Evolutionary conservation across 2,888 invertebrate genomes (phyloP), one percentile per base, ranked within the genome.

Genomic region (Agapetus fuscipes): DNA sequence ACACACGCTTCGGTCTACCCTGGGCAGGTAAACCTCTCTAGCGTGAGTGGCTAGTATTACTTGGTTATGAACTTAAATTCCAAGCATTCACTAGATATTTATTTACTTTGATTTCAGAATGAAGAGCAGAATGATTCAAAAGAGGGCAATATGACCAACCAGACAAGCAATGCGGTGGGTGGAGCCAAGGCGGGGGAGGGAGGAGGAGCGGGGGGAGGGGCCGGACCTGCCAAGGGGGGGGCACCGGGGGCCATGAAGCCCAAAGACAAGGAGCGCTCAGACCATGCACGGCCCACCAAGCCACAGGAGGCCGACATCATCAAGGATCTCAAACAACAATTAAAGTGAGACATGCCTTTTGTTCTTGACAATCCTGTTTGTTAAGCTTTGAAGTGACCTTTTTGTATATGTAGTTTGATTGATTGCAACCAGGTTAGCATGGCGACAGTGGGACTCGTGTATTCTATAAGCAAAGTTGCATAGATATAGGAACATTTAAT

Each of bases 241-340:
- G 41, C 41, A 33, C 39, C 35, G 9, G 15, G 15, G 5, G 9
- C 14, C 16, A 12, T n/a, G 4, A 30, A 30, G n/a, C 30, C 30
- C 30, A 30, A 30, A 13, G 28, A 27, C 16, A 44, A 45, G 20
- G 47, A 47, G 17, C 34, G 47, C 11, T 37, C 39, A 30, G 65
- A 59, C 52, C 46, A 48, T 15, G 42, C 33, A 17, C 13, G 48
- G 25, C 34, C 37, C 17, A 39, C 60, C n/a, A 68, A 66, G 55
- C 52, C 66, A 46, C 66, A 62, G 54, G 70, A 70, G 43, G 69
- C 69, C 47, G 89, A 89, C 54, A 63, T 83, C 49, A 80, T 89
- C 49, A 75, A 87, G 54, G 94, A 95, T 57, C 74, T 95, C 46
- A 88, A 88, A 59, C 83, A 83, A 37, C 94, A 95, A 62, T 72